Conservation (phyloP, 1,140 invertebrate species). For the Uloborus diversus region DNA sequence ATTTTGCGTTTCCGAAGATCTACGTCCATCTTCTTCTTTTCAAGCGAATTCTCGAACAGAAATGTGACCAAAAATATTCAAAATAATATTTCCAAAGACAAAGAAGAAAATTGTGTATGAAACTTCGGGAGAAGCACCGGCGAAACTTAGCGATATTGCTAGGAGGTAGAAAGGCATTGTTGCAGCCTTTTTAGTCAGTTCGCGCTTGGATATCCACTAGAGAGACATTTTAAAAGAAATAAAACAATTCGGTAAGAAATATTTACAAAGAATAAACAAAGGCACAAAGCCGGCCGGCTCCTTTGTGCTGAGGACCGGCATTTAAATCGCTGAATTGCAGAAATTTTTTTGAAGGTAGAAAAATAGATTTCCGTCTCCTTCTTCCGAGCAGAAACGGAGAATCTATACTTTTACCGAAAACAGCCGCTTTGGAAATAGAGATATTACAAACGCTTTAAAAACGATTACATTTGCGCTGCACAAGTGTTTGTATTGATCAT, state of each 20-base stretch:
- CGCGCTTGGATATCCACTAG: conserved; percentile 40
- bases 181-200: conserved; percentile 22
- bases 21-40: conserved; percentile 38
- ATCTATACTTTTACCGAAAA: no score
- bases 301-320: conserved; percentile 46
- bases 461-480: no score
- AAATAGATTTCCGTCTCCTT: no score
- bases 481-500: no score
- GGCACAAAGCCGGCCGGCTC: conserved; percentile 2
- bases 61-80: conserved; percentile 55
- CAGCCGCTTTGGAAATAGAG: no score
- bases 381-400: no score
- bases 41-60: conserved; percentile 26
- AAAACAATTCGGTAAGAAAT: conserved; percentile 53
- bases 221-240: conserved; percentile 51
- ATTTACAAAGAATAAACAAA: conserved; percentile 52
- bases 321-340: conserved; percentile 52
- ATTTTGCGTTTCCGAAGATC: conserved; percentile 43
- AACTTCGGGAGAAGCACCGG: neutral
- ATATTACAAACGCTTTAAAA: no score
- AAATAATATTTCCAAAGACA: conserved; percentile 38
- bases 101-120: conserved; percentile 6
- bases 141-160: conserved; percentile 39
- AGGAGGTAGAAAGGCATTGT: conserved; percentile 26
- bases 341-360: no score